A percentile compares a stretch with the other conserved stretches of the same genome.
phyloP scores from a whole-genome alignment of 2,797 vertebrate species.

The Muscicapa comitata region DNA sequence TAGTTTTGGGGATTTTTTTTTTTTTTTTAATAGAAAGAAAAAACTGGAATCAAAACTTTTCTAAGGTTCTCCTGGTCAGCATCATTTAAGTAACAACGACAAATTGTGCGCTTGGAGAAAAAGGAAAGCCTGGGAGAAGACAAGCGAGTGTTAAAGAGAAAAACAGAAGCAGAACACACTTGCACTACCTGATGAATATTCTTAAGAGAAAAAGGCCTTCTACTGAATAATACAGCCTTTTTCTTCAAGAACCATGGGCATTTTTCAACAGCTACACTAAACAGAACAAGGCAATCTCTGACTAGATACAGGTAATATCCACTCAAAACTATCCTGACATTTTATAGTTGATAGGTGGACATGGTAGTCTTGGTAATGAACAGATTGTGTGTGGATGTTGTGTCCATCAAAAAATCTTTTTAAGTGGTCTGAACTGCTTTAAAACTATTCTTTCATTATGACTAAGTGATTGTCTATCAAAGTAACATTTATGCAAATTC shows the following conservation, averaged over 20 bases:
- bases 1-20: no score
- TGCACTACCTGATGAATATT: neutral
- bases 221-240: neutral
- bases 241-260: neutral
- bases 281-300: neutral
- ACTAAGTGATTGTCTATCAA: slow-evolving; percentile 38
- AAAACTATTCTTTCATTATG: slow-evolving; percentile 10
- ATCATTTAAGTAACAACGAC: neutral
- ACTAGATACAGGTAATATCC: neutral
- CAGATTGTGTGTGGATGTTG: neutral
- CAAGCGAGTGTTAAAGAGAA: neutral
- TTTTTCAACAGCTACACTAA: neutral
- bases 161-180: neutral
- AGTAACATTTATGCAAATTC: slow-evolving; percentile 27
- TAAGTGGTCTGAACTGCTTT: slow-evolving; percentile 8
- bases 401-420: neutral
- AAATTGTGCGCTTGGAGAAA: neutral
- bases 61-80: neutral
- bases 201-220: neutral
- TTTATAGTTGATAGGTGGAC: neutral
- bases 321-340: neutral
- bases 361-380: neutral
- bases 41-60: neutral
- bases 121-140: neutral
- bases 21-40: neutral